phyloP scores from a whole-genome alignment of 2,888 invertebrate genomes.

The Epinotia demarniana region DNA sequence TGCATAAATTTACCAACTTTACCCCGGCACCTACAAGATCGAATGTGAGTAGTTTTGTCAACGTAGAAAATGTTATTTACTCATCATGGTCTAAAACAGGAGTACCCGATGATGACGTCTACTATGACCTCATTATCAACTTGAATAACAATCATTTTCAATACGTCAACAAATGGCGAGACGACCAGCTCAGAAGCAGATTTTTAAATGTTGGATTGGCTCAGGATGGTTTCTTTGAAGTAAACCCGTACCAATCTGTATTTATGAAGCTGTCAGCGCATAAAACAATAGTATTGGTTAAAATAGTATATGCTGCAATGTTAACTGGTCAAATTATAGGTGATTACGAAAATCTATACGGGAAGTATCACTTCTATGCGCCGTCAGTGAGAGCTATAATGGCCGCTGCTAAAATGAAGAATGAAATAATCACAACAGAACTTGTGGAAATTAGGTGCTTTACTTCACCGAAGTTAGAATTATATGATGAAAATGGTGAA shows the following conservation, averaged over 20 bases:
- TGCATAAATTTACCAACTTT: slow-evolving; percentile 62
- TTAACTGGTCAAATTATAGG: slow-evolving; percentile 63
- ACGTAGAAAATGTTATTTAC: slow-evolving; percentile 58
- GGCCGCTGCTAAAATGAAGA: slow-evolving; percentile 63
- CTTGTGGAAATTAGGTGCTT: slow-evolving; percentile 64
- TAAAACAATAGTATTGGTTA: slow-evolving; percentile 60
- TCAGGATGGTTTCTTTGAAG: slow-evolving; percentile 52
- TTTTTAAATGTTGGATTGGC: slow-evolving; percentile 55
- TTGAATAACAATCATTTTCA: slow-evolving; percentile 54
- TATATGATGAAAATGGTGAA: slow-evolving; percentile 60
- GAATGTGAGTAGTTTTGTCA: slow-evolving; percentile 52
- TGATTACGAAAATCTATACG: slow-evolving; percentile 64
- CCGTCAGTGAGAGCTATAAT: slow-evolving; percentile 65
- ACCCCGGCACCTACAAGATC: slow-evolving; percentile 53
- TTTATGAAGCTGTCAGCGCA: slow-evolving; percentile 58
- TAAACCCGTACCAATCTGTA: slow-evolving; percentile 60
- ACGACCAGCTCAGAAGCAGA: slow-evolving; percentile 50
- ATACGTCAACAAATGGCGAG: slow-evolving; percentile 63
- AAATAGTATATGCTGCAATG: slow-evolving; percentile 60
- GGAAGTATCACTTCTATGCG: slow-evolving; percentile 72
- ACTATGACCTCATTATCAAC: slow-evolving; percentile 57
- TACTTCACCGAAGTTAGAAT: slow-evolving; percentile 60
- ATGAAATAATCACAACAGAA: slow-evolving; percentile 64
- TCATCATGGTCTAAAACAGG: slow-evolving; percentile 63
- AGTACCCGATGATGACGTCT: slow-evolving; percentile 58